A percentile compares a stretch with the other conserved stretches of the same genome.
Conservation (phyloP, 2,888 invertebrate species). For the Drosophila tripunctata region DNA sequence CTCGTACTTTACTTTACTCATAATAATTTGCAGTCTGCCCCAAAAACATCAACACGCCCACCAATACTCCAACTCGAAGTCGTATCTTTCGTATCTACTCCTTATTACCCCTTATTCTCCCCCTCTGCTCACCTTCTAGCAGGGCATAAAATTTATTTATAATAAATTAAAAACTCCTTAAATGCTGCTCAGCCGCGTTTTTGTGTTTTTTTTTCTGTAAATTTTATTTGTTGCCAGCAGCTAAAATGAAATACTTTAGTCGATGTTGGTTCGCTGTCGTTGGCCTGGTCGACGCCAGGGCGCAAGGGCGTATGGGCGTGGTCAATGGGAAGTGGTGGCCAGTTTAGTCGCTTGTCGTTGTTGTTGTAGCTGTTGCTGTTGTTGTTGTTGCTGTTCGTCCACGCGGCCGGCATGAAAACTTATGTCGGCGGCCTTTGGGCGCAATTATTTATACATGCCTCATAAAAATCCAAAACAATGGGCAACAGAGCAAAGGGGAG, state of each 20-base stretch:
- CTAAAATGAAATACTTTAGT: slow-evolving; percentile 27
- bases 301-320: slow-evolving; percentile 57
- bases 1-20: slow-evolving; percentile 35
- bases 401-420: slow-evolving; percentile 80
- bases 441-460: slow-evolving; percentile 83
- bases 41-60: slow-evolving; percentile 76
- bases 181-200: slow-evolving; percentile 71
- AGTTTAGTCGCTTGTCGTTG: slow-evolving; percentile 58
- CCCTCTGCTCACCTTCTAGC: slow-evolving; percentile 25
- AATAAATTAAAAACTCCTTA: slow-evolving; percentile 83
- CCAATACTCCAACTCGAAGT: slow-evolving; percentile 46
- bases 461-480: slow-evolving; percentile 82
- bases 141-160: slow-evolving; percentile 71
- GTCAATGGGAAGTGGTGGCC: slow-evolving; percentile 39
- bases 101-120: background rate
- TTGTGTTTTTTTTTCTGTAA: slow-evolving; percentile 52
- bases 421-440: slow-evolving; percentile 82
- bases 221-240: slow-evolving; percentile 66
- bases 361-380: slow-evolving; percentile 17
- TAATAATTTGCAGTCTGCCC: slow-evolving; percentile 71
- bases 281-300: slow-evolving; percentile 30
- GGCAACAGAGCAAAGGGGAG: slow-evolving; percentile 21
- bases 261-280: slow-evolving; percentile 25
- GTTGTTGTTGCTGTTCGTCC: slow-evolving; percentile 61
- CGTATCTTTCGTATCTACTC: slow-evolving; percentile 9